Evolutionary conservation across 2,888 invertebrate genomes (phyloP), one percentile per base, ranked within the genome.

Genomic region (Chymomyza caudatula): DNA sequence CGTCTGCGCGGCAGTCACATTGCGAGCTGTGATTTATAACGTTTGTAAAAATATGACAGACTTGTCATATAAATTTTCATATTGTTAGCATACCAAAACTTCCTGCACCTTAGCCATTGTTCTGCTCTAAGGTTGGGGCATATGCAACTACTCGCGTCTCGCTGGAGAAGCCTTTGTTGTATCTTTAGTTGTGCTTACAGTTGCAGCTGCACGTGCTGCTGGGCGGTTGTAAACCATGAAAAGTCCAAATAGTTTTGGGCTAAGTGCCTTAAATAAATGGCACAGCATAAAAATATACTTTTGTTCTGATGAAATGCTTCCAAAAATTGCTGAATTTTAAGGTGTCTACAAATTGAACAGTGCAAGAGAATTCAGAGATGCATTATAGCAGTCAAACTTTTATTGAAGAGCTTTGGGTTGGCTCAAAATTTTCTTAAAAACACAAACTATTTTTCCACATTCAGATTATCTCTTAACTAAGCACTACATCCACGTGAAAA

Each of bases 21-120:
- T 67, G 76, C 59, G 65, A 61, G 71, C 65, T 63, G 63, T 84
- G 84, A 84, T 85, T 84, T 84, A 84, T 85, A 79, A 79, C 85
- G 81, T 83, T 83, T 78, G 85, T 85, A 84, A 85, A 84, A 84
- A 83, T 85, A 84, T 84, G 84, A 84, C 84, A 85, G 79, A 83
- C 85, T 74, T 85, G 84, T 85, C 84, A 79, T 83, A 84, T 84
- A 84, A 84, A 84, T 84, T 85, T 85, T 76, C 77, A 83, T 78
- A 85, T 84, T 85, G 84, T 84, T 84, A 84, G 81, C 81, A 69
- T 63, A 64, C 75, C 63, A 47, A 47, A 47, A 47, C 44, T 47
- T 47, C 44, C 47, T 47, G 15, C 47, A 17, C 19, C 19, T 13
- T 13, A 8, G 13, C 17, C 47, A 15, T 37, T 17, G 47, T 19